A percentile compares a stretch with the other conserved stretches of the same genome.
Evolutionary conservation across 2,113 vertebrate species (phyloP).

Genomic region (Dipodomys ordii): DNA sequence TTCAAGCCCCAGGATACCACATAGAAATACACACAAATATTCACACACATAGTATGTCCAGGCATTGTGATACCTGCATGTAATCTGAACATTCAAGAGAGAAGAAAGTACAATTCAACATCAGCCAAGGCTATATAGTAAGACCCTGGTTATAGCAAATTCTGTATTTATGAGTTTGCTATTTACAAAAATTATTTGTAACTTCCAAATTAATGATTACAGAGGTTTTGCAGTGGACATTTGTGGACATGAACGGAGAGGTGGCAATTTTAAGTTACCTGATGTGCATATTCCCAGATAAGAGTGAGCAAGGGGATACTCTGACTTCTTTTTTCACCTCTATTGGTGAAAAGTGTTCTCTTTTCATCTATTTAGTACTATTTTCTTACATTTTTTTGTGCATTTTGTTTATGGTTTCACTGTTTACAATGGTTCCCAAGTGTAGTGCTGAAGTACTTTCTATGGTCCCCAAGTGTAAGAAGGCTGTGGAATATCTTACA

Average conservation of each 20-base stretch:
- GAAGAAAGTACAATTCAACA: too few relatives aligned
- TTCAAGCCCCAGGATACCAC: too few relatives aligned
- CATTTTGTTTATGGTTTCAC: background rate
- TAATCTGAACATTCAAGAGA: too few relatives aligned
- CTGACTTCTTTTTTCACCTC: background rate
- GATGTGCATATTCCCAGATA: background rate
- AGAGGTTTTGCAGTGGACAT: background rate
- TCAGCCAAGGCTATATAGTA: too few relatives aligned
- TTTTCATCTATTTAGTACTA: background rate
- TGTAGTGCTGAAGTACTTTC: background rate
- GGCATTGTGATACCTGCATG: too few relatives aligned
- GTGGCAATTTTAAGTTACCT: background rate
- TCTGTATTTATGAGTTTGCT: background rate
- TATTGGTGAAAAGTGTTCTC: background rate
- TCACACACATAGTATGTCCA: background rate
- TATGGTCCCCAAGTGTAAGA: background rate
- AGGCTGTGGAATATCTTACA: background rate
- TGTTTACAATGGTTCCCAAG: background rate
- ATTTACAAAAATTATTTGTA: background rate
- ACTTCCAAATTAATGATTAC: background rate
- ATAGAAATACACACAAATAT: background rate
- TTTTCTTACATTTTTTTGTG: background rate
- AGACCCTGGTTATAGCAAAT: background rate
- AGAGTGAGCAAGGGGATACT: background rate
- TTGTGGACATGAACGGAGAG: background rate